Base-by-base conservation (phyloP, 1,140 invertebrate species). In the Drosophila arizonae region DNA sequence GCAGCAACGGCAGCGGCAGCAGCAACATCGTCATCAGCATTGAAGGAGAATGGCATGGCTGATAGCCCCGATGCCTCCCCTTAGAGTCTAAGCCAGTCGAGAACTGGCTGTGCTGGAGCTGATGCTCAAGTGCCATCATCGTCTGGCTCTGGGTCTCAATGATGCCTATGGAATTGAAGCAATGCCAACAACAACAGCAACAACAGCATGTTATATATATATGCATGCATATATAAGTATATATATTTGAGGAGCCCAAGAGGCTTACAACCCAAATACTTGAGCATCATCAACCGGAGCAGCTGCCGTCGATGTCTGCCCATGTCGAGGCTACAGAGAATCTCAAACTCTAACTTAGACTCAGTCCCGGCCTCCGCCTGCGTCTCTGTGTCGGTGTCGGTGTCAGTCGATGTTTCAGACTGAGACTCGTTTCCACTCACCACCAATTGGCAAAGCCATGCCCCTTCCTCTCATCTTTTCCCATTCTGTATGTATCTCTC, bases 181-280 rank as follows among this genome's bases (percentile, higher is more conserved):
- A 60, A 76, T 79, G 74, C 77, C 63, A 72, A 58, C 48, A 9
- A 33, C 62, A 72, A 45, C 41, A 56, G 41, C 48, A 33, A 70
- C 55, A 36, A 70, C 55, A 36, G 28, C 55, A 57, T 39, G 36
- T 13, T 39, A 11, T 39, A 39, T 9, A 39, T 9, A 9, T 36
- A 36, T 36, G 2, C 11, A 39, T 39, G 11, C 11, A 39, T 39
- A 39, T 39, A 39, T 39, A 39, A 39, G 36, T 54, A 9, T 72
- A 15, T 72, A 69, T 62, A 46, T 56, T 67, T 50, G 36, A 15
- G 55, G 71, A 77, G 54, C 81, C 81, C 82, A 86, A 87, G 79
- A 76, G 82, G 82, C 82, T 86, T 86, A 87, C 81, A 86, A 72
- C 64, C 82, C 76, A 81, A 87, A 79, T 72, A 72, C 70, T 72